These are phyloP conservation scores for Amblyopsis hoosieri DNA, from an alignment of 2,797 vertebrate genomes.

Conservation along the genomic window DNA sequence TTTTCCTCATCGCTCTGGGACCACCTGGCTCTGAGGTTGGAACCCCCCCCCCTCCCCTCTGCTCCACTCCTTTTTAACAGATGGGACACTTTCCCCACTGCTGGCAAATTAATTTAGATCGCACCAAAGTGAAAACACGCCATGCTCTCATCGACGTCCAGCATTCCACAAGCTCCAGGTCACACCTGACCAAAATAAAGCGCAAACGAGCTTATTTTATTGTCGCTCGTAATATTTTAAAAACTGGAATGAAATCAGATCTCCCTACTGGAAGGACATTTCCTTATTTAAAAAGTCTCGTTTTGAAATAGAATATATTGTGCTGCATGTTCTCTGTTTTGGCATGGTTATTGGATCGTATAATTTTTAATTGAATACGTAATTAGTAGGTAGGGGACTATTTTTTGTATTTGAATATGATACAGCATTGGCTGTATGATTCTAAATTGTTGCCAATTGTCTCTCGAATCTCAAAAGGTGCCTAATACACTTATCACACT, in stretches of 20 bases:
- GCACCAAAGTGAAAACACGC: conserved; percentile 46
- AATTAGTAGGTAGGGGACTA: no score
- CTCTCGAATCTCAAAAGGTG: no score
- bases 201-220: conserved; percentile 57
- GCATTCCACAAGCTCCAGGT: conserved; percentile 41
- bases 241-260: conserved; percentile 46
- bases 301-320: conserved; percentile 6
- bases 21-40: conserved; percentile 73
- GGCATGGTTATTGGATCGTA: conserved; percentile 8
- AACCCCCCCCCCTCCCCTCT: conserved; percentile 53
- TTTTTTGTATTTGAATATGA: no score
- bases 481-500: neutral
- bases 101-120: conserved; percentile 72
- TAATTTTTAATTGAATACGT: neutral
- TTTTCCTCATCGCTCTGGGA: conserved; percentile 52
- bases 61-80: conserved; percentile 53
- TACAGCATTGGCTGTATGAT: no score
- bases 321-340: conserved; percentile 1
- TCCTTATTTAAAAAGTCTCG: conserved; percentile 28
- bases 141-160: conserved; percentile 54
- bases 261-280: conserved; percentile 21
- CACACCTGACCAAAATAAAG: conserved; percentile 22
- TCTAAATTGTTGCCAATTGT: no score
- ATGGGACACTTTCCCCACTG: conserved; percentile 50
- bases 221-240: conserved; percentile 44